Base-by-base conservation (phyloP, 2,797 vertebrate species). In the Hydrocynus forskahlii region DNA sequence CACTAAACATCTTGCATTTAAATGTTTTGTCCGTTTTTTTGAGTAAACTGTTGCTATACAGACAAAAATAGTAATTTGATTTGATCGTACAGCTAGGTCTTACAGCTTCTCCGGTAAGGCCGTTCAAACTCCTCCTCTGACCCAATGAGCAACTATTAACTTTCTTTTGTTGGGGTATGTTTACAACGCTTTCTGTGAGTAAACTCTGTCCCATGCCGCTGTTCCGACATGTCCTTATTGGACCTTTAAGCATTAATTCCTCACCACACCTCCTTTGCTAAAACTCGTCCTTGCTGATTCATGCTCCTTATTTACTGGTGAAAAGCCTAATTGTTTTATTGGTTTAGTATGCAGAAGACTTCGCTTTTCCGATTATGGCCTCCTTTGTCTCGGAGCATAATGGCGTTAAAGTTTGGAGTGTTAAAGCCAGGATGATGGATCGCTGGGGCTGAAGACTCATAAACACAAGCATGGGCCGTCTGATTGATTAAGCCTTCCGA, bases 401-500 rank as follows among this genome's bases (percentile, higher is more conserved):
- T 88, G 55, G 77, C 84, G 80, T 87, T 87, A 90, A 88, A 86
- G 76, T 85, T 84, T 83, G 86, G 69, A 59, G 83, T 52, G 73
- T 71, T 79, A 84, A 85, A 79, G 82, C 76, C 29, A 19, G 54
- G 25, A 84, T 93, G 92, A 94, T 94, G 92, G 91, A 95, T 95
- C 90, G 88, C 88, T 87, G 81, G 82, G 75, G 86, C 89, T 88
- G 74, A 85, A 85, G 89, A 89, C 87, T 87, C 89, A 89, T 92
- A 93, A 93, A 94, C 89, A 94, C 91, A 89, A 91, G 92, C 92
- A 92, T 89, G 60, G 81, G 88, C 88, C 80, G 80, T 59, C 86
- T 93, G 93, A 94, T 93, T 93, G 92, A 94, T 94, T 92, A 90
- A 88, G 88, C 90, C 78, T 93, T 92, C 90, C 17, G 17, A 82